phyloP scores from a whole-genome alignment of 2,888 invertebrate genomes.

The Euclidia mi region DNA sequence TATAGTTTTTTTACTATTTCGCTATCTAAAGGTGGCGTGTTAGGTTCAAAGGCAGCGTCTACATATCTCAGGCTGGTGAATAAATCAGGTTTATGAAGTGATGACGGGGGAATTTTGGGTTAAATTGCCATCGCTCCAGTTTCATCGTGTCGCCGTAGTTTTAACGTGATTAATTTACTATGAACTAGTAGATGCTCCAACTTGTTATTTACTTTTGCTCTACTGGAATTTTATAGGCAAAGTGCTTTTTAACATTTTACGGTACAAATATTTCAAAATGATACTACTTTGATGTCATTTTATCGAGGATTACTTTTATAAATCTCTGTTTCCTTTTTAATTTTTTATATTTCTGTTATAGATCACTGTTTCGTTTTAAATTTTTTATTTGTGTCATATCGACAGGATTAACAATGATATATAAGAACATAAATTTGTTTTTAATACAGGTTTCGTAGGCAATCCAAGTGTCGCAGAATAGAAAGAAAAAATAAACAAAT shows the following conservation, averaged over 20 bases:
- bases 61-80: too few species aligned
- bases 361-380: too few species aligned
- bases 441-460: too few species aligned
- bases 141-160: conserved; percentile 14
- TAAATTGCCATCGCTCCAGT: conserved; percentile 12
- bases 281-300: neutral
- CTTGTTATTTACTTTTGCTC: conserved; percentile 11
- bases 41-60: neutral
- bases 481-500: too few species aligned
- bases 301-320: conserved; percentile 4
- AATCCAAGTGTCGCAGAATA: too few species aligned
- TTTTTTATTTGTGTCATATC: too few species aligned
- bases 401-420: too few species aligned
- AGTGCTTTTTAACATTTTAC: conserved; percentile 3
- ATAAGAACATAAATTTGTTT: too few species aligned
- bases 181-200: conserved; percentile 14
- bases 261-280: neutral
- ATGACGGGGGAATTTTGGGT: conserved; percentile 8
- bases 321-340: too few species aligned
- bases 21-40: neutral
- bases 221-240: conserved; percentile 4
- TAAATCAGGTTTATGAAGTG: conserved; percentile 1
- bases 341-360: too few species aligned
- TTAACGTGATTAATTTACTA: conserved; percentile 21
- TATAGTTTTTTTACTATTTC: too few species aligned